Base-by-base conservation (phyloP, 2,113 vertebrate genomes). In the Petrocephalus microphthalmus region DNA sequence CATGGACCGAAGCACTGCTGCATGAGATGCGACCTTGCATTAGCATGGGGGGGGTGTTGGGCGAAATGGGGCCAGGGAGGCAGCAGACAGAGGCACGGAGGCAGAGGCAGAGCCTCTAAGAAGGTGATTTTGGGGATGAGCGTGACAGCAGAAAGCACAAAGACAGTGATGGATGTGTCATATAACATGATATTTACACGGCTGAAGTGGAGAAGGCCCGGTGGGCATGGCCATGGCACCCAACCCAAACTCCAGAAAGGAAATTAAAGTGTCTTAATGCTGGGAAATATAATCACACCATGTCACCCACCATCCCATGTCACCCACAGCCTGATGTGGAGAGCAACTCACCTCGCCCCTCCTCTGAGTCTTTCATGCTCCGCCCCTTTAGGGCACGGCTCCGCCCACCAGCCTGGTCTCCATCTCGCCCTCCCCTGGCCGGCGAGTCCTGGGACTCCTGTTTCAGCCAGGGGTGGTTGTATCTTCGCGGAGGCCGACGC, bases 331-430 rank as follows among this genome's bases (percentile, higher is more conserved):
- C 64, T 2, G 2, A 52, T n/a, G 20, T 25, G 37, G 71, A 37
- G 67, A 74, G 71, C 19, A 1, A 87, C 93, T 94, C 93, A 96
- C 96, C 96, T 96, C 93, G 93, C 7, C 95, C 95, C 84, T 96
- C 96, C 85, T 96, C 96, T 88, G 96, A 96, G 90, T 96, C 96
- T 0, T 92, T 93, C 84, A 91, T 42, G 0, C 86, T 91, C 84
- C 95, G 94, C 7, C 93, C 90, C 90, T 95, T 93, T 49, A 93
- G 91, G 2, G 91, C 93, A 2, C 94, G 83, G 91, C 92, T 95
- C 92, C 95, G 93, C n/a, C 89, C 19, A 22, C 94, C 92, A 1
- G 94, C 29, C n/a, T 49, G 42, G 42, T 87, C 60, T 56, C 57
- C 86, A 51, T 89, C 93, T 95, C 74, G 89, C 54, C 84, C 93